A percentile compares a stretch with the other conserved stretches of the same genome.
These are phyloP conservation scores for Drosophila subobscura DNA, from an alignment of 1,140 invertebrate species.

Conservation along the genomic window DNA sequence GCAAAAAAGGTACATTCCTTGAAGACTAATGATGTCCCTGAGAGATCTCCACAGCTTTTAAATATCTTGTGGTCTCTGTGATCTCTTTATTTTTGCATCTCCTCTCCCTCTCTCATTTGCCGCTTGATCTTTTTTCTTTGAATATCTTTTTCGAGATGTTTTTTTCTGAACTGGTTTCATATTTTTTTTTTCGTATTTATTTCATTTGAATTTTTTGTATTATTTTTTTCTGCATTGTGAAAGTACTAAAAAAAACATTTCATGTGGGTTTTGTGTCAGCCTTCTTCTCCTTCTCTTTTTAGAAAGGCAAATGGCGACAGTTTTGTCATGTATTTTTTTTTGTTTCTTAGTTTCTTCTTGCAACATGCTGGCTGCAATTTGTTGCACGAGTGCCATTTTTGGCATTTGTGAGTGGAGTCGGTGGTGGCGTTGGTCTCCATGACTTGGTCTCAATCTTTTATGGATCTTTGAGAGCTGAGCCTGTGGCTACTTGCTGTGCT, in stretches of 20 bases:
- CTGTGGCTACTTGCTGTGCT: not conserved
- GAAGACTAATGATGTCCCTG: no score
- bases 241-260: conserved; percentile 51
- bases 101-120: conserved; percentile 19
- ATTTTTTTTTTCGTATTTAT: conserved; percentile 25
- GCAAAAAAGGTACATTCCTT: no score
- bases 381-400: conserved; percentile 56
- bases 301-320: conserved; percentile 70
- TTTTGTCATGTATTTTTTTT: conserved; percentile 19
- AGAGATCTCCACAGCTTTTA: no score
- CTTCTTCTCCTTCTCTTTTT: conserved; percentile 44
- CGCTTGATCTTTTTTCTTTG: conserved; percentile 33
- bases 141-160: conserved; percentile 39
- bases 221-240: conserved; percentile 34
- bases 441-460: conserved; percentile 5
- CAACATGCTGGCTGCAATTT: conserved; percentile 44
- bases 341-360: conserved; percentile 32
- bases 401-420: conserved; percentile 10
- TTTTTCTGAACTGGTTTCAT: conserved; percentile 20
- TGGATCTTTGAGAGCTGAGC: not conserved
- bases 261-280: conserved; percentile 15
- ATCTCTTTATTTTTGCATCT: conserved; percentile 4
- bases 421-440: not conserved
- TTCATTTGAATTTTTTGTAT: conserved; percentile 11
- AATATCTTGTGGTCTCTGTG: not conserved